These are phyloP conservation scores for Cheiracanthium punctorium DNA, from an alignment of 2,888 invertebrate species.

Conservation along the genomic window DNA sequence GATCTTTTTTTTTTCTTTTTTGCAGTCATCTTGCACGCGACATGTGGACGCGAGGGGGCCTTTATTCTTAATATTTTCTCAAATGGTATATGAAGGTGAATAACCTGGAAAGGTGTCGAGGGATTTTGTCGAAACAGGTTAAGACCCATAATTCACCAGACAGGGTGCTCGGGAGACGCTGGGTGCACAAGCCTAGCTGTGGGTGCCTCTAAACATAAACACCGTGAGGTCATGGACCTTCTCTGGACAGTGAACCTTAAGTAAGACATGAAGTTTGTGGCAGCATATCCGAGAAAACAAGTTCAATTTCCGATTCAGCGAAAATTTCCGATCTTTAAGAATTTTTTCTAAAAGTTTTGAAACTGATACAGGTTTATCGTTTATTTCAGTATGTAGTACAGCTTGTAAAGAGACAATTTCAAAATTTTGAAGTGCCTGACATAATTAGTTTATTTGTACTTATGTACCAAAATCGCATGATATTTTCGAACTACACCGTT, in stretches of 20 bases:
- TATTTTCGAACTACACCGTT: no score
- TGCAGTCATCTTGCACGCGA: conserved; percentile 47
- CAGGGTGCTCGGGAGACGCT: conserved; percentile 25
- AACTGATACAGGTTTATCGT: no score
- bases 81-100: conserved; percentile 37
- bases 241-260: neutral
- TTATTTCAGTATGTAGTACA: no score
- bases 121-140: conserved; percentile 3
- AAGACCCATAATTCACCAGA: neutral
- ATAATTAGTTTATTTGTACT: no score
- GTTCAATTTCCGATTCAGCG: no score
- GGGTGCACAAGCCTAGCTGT: conserved; percentile 20
- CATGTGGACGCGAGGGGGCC: conserved; percentile 52
- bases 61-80: conserved; percentile 34
- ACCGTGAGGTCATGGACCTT: neutral
- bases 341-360: no score
- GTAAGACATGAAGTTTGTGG: no score
- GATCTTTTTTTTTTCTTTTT: neutral
- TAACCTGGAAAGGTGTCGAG: conserved; percentile 57
- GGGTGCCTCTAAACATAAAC: neutral
- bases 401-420: no score
- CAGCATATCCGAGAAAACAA: no score
- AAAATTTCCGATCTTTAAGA: no score
- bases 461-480: no score
- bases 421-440: no score